These are phyloP conservation scores for Synanthedon tipuliformis DNA, from an alignment of 2,888 invertebrate species.

Conservation along the genomic window DNA sequence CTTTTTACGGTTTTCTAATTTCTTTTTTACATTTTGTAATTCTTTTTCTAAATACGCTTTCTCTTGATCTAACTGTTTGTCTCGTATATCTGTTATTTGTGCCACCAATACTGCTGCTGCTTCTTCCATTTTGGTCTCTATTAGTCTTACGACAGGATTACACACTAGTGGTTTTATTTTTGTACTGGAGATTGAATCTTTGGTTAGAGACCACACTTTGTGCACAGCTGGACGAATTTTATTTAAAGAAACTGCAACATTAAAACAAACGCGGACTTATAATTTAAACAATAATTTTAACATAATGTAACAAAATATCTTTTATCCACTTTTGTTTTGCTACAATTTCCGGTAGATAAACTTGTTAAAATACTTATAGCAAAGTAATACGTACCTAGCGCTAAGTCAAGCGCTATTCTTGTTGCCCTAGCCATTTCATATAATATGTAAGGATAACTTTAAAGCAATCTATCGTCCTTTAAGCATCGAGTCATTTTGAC, in stretches of 20 bases:
- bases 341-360: conserved; percentile 26
- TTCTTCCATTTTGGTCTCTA: conserved; percentile 24
- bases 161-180: conserved; percentile 27
- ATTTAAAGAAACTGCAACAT: conserved; percentile 50
- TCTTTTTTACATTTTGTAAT: conserved; percentile 30
- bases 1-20: conserved; percentile 10
- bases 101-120: conserved; percentile 15
- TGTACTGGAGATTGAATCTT: conserved; percentile 23
- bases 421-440: conserved; percentile 32
- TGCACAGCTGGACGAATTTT: conserved; percentile 32
- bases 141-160: conserved; percentile 27
- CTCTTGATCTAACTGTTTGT: conserved; percentile 32
- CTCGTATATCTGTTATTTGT: conserved; percentile 25
- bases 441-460: too few relatives aligned
- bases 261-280: conserved; percentile 33
- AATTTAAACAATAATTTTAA: not conserved
- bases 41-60: conserved; percentile 37
- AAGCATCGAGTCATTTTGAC: too few relatives aligned
- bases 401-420: conserved; percentile 44
- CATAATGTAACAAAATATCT: not conserved
- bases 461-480: too few relatives aligned
- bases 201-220: conserved; percentile 33
- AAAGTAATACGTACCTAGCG: conserved; percentile 28
- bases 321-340: conserved; percentile 39
- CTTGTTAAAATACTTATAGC: conserved; percentile 12